Evolutionary conservation across 2,113 vertebrate species (phyloP).

Genomic region (Nycticryphes semicollaris): DNA sequence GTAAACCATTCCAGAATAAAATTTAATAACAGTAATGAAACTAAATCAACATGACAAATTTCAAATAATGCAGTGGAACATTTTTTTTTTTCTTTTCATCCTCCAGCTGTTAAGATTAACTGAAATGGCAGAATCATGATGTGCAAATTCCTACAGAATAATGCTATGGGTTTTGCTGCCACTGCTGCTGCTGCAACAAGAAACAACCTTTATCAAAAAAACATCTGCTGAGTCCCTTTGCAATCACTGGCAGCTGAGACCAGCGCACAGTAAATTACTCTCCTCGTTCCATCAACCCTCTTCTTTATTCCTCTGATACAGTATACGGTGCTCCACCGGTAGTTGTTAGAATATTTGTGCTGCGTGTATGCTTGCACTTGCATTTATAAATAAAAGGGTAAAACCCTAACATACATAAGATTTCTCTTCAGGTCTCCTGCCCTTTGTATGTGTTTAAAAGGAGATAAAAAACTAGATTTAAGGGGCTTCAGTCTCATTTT

Average conservation of each 20-base stretch:
- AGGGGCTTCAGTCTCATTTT: background rate
- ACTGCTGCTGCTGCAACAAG: background rate
- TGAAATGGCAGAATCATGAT: conserved; percentile 35
- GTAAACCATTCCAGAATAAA: conserved; percentile 47
- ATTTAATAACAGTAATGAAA: conserved; percentile 56
- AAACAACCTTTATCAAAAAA: conserved; percentile 66
- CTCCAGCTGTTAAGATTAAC: conserved; percentile 54
- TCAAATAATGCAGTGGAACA: conserved; percentile 52
- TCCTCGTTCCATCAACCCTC: conserved; percentile 19
- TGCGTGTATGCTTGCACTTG: background rate
- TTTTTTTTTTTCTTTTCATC: conserved; percentile 18
- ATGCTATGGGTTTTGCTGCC: background rate
- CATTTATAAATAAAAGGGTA: background rate
- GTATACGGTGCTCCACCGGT: background rate
- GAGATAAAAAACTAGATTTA: background rate
- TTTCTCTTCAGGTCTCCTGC: background rate
- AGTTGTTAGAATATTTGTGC: background rate
- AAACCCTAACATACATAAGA: background rate
- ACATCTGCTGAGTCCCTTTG: conserved; percentile 60
- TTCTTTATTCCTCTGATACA: conserved; percentile 22
- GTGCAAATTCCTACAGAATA: conserved; percentile 27
- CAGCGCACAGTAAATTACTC: conserved; percentile 57
- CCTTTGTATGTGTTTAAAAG: background rate
- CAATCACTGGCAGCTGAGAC: conserved; percentile 61
- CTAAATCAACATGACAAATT: conserved; percentile 65